Base-by-base conservation (phyloP, 2,888 invertebrate genomes). In the Apodemia zela region DNA sequence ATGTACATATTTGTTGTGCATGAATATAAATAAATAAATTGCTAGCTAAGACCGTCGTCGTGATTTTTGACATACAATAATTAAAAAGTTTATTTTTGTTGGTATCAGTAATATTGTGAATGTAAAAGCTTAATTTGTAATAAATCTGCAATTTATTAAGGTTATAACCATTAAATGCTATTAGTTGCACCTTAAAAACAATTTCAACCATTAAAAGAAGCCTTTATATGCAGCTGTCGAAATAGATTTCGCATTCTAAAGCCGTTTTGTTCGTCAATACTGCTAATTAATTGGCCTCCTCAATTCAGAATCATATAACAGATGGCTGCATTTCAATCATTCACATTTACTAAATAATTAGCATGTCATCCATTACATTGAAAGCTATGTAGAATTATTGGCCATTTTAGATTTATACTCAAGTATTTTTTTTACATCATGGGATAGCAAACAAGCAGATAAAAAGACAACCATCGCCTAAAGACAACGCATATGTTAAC, bases 241-340 rank as follows among this genome's bases (percentile, higher is more conserved):
- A 54, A 54, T 15, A 29, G 54, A 54, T 54, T 54, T 54, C 25
- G 54, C 54, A 54, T 54, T 54, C 54, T 54, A 54, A 29, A 54
- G 15, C 25, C 25, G 15, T 54, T 54, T 54, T 54, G 25, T 54
- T 29, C 54, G 15, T 54, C 54, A 54, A 54, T 54, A 54, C 25
- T 21, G 54, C 15, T 25, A 54, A 54, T 54, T 54, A 54, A 25
- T 54, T 54, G 29, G 15, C 54, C 54, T 18, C 10, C 25, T 51
- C 15, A 54, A 15, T 3, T 54, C 5, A 29, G 15, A 5, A 15
- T 54, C 25, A 54, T 15, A 15, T 54, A 54, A 54, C 54, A 54
- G 54, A 54, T 54, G 54, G 25, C 29, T 57, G 15, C 54, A 57
- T 25, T 57, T 29, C 29, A 57, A 57, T 25, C 54, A 57, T 57